Conservation (phyloP, 2,888 invertebrate genomes). For the Thecocarcelia acutangulata region DNA sequence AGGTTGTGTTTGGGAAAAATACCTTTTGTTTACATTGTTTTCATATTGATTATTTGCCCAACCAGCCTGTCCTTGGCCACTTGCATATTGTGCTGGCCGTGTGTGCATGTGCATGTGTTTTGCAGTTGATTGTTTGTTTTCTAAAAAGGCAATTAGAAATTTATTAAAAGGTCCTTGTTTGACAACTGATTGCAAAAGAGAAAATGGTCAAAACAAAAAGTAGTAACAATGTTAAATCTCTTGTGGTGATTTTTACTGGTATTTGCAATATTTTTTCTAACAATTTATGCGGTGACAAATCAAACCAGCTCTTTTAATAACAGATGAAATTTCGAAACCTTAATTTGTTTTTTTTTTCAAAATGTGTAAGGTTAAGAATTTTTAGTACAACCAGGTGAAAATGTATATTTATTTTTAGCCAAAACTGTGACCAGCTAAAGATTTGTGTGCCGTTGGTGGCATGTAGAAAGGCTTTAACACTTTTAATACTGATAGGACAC, state of each 20-base stretch:
- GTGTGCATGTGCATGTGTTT: conserved; percentile 1
- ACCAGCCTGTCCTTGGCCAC: conserved; percentile 53
- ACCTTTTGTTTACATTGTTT: conserved; percentile 44
- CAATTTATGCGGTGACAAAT: conserved; percentile 12
- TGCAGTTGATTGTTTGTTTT: conserved; percentile 8
- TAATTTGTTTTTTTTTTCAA: background rate
- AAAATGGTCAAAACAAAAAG: background rate
- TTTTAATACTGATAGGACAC: too few relatives aligned
- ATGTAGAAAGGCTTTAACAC: too few relatives aligned
- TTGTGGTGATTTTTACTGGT: conserved; percentile 33
- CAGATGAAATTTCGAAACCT: too few relatives aligned
- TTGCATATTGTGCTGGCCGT: conserved; percentile 2
- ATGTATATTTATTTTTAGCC: too few relatives aligned
- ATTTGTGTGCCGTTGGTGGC: too few relatives aligned
- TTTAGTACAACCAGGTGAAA: too few relatives aligned
- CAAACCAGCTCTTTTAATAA: background rate
- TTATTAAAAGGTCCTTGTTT: conserved; percentile 47
- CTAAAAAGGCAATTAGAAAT: conserved; percentile 46
- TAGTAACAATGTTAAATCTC: conserved; percentile 28
- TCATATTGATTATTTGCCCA: conserved; percentile 50
- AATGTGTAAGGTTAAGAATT: background rate
- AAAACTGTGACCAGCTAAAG: too few relatives aligned
- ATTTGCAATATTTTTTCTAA: background rate
- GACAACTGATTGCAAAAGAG: background rate
- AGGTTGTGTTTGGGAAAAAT: conserved; percentile 26